These are phyloP conservation scores for Sitophilus oryzae DNA, from an alignment of 1,140 invertebrate genomes.

Conservation along the genomic window DNA sequence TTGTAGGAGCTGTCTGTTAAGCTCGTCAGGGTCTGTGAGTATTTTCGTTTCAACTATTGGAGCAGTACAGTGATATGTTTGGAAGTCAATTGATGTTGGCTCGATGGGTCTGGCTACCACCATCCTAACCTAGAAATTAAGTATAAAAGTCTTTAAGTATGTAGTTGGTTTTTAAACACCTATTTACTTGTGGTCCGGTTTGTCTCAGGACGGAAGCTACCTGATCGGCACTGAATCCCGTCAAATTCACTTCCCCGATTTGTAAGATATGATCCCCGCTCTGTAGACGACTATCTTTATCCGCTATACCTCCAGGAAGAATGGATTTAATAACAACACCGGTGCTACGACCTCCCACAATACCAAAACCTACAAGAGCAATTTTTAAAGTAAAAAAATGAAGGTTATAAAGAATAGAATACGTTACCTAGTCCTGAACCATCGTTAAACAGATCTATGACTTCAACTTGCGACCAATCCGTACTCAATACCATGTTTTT, in stretches of 20 bases:
- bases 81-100: constrained; percentile 59
- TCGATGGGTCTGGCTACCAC: constrained; percentile 84
- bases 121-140: constrained; percentile 59
- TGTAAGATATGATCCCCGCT: constrained; percentile 92
- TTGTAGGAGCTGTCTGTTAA: constrained; percentile 71
- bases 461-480: constrained; percentile 89
- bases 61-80: constrained; percentile 55
- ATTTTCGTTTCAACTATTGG: constrained; percentile 78
- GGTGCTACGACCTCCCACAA: constrained; percentile 89
- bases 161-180: neutral
- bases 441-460: constrained; percentile 84
- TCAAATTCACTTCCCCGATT: constrained; percentile 86
- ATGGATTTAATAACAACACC: constrained; percentile 96
- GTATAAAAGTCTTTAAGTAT: neutral
- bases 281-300: constrained; percentile 81
- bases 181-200: constrained; percentile 60
- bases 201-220: constrained; percentile 87
- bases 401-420: neutral
- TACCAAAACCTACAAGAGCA: constrained; percentile 65
- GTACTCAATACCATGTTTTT: constrained; percentile 68
- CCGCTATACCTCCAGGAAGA: constrained; percentile 84
- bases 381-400: neutral
- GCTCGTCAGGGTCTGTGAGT: constrained; percentile 72
- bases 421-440: constrained; percentile 52
- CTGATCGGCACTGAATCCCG: constrained; percentile 88